Conservation (phyloP, 2,113 vertebrate species). For the Phoenicopterus ruber region DNA sequence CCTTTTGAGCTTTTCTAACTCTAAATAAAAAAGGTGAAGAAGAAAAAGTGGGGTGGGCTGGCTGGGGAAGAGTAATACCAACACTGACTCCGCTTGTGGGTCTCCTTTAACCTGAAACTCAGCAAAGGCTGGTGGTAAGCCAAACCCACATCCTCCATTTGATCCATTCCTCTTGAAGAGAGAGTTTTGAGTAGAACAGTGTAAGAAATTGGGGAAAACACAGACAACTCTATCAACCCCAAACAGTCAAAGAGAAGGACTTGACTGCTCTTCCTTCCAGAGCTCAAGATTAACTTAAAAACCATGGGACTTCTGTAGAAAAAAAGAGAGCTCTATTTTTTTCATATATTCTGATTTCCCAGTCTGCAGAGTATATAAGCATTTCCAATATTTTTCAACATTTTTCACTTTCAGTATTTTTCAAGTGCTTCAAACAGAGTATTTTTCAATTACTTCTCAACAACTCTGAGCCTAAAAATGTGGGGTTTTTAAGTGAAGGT, state of each 20-base stretch:
- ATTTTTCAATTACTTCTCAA: neutral
- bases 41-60: neutral
- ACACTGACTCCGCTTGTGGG: neutral
- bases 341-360: neutral
- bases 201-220: neutral
- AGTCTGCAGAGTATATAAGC: neutral
- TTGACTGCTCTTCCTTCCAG: neutral
- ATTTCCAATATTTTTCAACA: neutral
- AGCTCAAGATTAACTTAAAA: neutral
- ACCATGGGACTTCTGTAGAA: neutral
- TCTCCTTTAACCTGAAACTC: neutral
- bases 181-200: neutral
- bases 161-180: neutral
- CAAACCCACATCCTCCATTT: neutral
- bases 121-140: neutral
- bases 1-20: neutral
- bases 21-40: neutral
- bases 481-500: neutral
- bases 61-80: neutral
- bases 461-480: neutral
- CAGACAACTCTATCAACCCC: neutral
- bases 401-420: neutral
- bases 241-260: neutral
- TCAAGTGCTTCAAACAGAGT: neutral
- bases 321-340: neutral